Percentiles rank a stretch among this genome's conserved stretches.
Conservation (phyloP, 1,140 invertebrate species). For the Trichonephila inaurata region DNA sequence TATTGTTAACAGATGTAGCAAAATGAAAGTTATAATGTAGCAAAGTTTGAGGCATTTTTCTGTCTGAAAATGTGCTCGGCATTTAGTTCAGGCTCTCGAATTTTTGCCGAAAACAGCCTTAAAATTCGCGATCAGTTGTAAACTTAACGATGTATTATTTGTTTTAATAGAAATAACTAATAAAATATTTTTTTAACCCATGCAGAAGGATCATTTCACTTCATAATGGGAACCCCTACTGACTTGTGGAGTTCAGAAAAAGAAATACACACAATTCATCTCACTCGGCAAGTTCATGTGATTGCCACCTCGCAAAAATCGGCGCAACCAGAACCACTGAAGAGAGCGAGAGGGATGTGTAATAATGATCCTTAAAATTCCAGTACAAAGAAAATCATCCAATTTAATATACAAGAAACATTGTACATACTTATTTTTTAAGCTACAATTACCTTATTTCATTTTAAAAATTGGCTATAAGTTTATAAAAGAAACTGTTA, state of each 20-base stretch:
- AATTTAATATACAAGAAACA: not conserved
- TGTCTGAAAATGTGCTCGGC: too few species aligned
- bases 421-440: not conserved
- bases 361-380: not conserved
- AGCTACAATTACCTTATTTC: too few species aligned
- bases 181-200: not conserved
- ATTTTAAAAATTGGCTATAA: too few species aligned
- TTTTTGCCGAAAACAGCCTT: too few species aligned
- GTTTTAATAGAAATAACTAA: not conserved
- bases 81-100: too few species aligned
- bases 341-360: not conserved
- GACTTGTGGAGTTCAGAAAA: slow-evolving; percentile 4
- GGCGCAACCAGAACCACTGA: not conserved
- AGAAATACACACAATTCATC: slow-evolving; percentile 27
- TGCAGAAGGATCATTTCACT: not conserved
- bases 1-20: too few species aligned
- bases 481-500: too few species aligned
- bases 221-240: slow-evolving; percentile 19
- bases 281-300: not conserved
- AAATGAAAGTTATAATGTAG: too few species aligned
- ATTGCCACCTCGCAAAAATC: not conserved
- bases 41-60: too few species aligned
- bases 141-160: too few species aligned
- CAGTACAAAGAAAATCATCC: not conserved
- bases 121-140: too few species aligned